These are phyloP conservation scores for Auanema sp. DNA, from an alignment of 2,888 invertebrate genomes.

Conservation along the genomic window DNA sequence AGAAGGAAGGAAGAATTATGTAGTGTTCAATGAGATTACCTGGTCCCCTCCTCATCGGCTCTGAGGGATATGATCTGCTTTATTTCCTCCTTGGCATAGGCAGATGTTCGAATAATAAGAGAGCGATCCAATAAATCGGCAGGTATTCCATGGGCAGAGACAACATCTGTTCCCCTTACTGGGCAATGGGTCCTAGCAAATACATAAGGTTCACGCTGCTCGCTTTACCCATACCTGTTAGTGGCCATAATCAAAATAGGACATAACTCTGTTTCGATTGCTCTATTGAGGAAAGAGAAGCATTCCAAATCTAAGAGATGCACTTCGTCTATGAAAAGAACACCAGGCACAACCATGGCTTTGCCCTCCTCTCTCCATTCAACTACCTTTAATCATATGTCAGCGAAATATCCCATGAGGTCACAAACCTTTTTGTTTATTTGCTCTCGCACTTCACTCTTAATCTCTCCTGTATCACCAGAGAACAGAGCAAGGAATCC, in stretches of 20 bases:
- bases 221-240: constrained; percentile 76
- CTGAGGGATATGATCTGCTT: constrained; percentile 43
- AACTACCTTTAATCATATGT: constrained; percentile 69
- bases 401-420: constrained; percentile 2
- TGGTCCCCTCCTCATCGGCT: constrained; percentile 91
- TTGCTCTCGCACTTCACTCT: constrained; percentile 93
- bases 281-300: constrained; percentile 95
- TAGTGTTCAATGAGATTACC: constrained; percentile 64
- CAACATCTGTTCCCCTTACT: constrained; percentile 89
- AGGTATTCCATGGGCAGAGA: constrained; percentile 94
- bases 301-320: constrained; percentile 99
- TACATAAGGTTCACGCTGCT: not conserved
- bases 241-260: constrained; percentile 99
- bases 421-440: constrained; percentile 83
- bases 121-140: constrained; percentile 84
- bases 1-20: not conserved
- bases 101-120: constrained; percentile 72
- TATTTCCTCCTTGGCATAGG: constrained; percentile 43
- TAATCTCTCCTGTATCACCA: constrained; percentile 98
- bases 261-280: constrained; percentile 90
- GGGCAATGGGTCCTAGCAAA: constrained; percentile 65
- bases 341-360: constrained; percentile 96
- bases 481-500: constrained; percentile 96
- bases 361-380: constrained; percentile 99
- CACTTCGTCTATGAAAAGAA: constrained; percentile 66